These are phyloP conservation scores for Camelus dromedarius DNA, from an alignment of 2,113 vertebrate genomes.

Conservation along the genomic window DNA sequence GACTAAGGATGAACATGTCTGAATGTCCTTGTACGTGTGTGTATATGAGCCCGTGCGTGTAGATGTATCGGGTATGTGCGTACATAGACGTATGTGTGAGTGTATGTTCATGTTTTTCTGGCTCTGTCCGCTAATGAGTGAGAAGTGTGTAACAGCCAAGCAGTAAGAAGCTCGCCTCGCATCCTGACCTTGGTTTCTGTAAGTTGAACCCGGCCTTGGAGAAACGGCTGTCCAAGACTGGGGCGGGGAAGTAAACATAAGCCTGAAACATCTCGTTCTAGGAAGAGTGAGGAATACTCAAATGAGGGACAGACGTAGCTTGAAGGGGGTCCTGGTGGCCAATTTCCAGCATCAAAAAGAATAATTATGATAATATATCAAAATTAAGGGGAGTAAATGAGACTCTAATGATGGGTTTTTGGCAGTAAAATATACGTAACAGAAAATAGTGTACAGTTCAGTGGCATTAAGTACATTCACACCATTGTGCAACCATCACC, in stretches of 20 bases:
- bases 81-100: accelerated
- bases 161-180: neutral
- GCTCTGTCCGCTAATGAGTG: neutral
- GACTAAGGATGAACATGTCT: no score
- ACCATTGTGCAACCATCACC: neutral
- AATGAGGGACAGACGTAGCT: neutral
- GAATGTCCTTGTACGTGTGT: neutral
- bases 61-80: neutral
- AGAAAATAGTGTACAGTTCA: neutral
- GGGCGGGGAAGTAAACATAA: neutral
- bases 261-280: neutral
- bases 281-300: neutral
- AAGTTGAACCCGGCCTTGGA: neutral
- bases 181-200: neutral
- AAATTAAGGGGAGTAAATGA: neutral
- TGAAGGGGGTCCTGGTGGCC: neutral
- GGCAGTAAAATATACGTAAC: neutral
- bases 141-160: neutral
- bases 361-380: neutral
- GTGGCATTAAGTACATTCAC: neutral
- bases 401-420: neutral
- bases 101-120: neutral
- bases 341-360: neutral
- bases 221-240: neutral
- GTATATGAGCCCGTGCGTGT: neutral